Percentiles rank a stretch among this genome's conserved stretches.
These are phyloP conservation scores for Oncorhynchus kisutch DNA, from an alignment of 2,113 vertebrate species.

Conservation along the genomic window DNA sequence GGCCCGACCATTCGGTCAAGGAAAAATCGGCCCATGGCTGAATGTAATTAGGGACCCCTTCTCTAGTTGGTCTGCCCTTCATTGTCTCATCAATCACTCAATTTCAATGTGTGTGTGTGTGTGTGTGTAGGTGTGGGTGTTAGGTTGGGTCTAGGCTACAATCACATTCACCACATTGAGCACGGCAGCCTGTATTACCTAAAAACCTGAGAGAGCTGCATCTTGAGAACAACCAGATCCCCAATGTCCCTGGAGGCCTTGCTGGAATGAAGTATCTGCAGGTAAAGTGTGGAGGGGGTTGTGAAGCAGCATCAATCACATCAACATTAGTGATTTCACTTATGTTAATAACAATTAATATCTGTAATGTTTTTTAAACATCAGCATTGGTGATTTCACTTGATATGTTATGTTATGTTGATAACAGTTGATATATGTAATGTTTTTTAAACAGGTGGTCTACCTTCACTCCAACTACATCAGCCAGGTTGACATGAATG, in stretches of 20 bases:
- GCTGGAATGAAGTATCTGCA: slow-evolving; percentile 76
- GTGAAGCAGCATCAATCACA: background rate
- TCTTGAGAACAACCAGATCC: slow-evolving; percentile 76
- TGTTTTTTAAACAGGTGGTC: slow-evolving; percentile 64
- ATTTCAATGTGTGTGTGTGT: no score
- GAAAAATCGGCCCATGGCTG: no score
- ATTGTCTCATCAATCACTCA: no score
- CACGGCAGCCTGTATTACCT: slow-evolving; percentile 74
- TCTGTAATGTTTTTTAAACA: background rate
- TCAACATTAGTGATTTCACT: background rate
- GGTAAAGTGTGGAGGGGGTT: slow-evolving; percentile 49
- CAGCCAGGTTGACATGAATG: slow-evolving; percentile 71
- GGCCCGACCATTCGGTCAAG: no score
- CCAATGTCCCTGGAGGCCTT: slow-evolving; percentile 71
- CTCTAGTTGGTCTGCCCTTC: no score
- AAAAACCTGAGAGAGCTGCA: slow-evolving; percentile 74
- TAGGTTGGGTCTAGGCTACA: slow-evolving; percentile 77
- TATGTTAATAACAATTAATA: no score
- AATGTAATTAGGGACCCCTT: no score
- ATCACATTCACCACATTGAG: slow-evolving; percentile 77
- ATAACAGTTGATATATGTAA: background rate
- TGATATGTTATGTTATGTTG: no score
- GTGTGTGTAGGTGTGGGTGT: background rate
- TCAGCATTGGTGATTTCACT: background rate
- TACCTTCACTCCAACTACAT: slow-evolving; percentile 81